Base-by-base conservation (phyloP, 2,888 invertebrate genomes). In the Orthonychiurus folsomi region DNA sequence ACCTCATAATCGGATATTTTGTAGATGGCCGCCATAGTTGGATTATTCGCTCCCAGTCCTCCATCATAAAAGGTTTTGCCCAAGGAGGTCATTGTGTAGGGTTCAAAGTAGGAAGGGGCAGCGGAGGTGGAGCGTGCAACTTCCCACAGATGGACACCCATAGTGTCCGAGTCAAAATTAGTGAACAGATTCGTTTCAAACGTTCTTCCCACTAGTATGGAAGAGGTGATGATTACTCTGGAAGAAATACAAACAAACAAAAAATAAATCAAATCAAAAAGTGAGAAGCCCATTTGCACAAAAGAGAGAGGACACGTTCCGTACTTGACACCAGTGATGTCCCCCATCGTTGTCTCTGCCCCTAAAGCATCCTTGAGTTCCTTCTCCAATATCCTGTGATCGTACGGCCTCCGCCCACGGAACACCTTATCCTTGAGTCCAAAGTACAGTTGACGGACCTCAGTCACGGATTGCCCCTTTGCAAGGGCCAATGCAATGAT, bases 291-390 rank as follows among this genome's bases (percentile, higher is more conserved):
- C n/a, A n/a, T n/a, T n/a, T n/a, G n/a, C n/a, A n/a, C n/a, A n/a
- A n/a, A n/a, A n/a, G n/a, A n/a, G n/a, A n/a, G n/a, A n/a, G n/a
- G n/a, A n/a, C n/a, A n/a, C n/a, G n/a, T n/a, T 9, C 47, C 62
- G 65, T 54, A 65, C 61, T 55, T 65, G 56, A 21, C 56, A 60
- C 52, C 9, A 52, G 52, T 20, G 3, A 52, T 52, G 52, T 20
- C 52, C 9, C 52, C 5, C 52, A 52, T 52, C n/a, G 20, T 52
- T 23, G 52, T 52, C 3, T 12, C 5, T 52, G 5, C 9, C n/a
- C 52, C 52, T 12, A 52, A 52, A n/a, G 24, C 52, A 9, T 12
- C 5, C n/a, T 52, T 52, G 3, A 52, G n/a, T 23, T 52, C 24
- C 21, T 21, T 9, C 24, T 52, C 52, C 5, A 52, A 20, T 21